Evolutionary conservation across 1,140 invertebrate genomes (phyloP).

Genomic region (Zaprionus kolodkinae): DNA sequence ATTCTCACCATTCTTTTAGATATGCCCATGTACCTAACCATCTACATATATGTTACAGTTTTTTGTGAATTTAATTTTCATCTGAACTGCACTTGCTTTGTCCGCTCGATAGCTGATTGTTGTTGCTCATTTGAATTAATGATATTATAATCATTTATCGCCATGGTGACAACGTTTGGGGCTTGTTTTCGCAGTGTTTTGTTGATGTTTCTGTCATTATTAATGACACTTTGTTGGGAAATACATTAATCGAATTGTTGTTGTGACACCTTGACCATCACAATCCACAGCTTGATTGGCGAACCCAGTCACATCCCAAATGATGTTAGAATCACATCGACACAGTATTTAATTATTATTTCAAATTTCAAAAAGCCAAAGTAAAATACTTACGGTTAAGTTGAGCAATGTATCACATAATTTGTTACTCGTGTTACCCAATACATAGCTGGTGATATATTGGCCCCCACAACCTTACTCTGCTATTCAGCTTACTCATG

Average conservation of each 20-base stretch:
- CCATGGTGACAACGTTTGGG: constrained; percentile 61
- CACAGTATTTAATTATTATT: not conserved
- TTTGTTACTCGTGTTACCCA: constrained; percentile 15
- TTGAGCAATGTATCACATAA: constrained; percentile 4
- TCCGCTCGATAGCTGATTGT: constrained; percentile 32
- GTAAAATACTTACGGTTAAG: not conserved
- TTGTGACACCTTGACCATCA: constrained; percentile 1
- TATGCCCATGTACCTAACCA: not conserved
- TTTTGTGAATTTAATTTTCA: constrained; percentile 1
- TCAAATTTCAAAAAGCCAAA: not conserved
- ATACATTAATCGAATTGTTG: not conserved
- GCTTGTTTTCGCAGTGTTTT: constrained; percentile 26
- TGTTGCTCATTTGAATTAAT: constrained; percentile 66
- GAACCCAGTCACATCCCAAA: not conserved
- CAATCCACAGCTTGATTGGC: not conserved
- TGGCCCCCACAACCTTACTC: constrained; percentile 16
- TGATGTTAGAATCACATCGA: not conserved
- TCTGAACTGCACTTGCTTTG: not conserved
- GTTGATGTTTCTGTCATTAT: constrained; percentile 33
- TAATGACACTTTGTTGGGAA: constrained; percentile 23
- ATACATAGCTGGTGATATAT: constrained; percentile 4
- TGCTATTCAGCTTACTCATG: constrained; percentile 8
- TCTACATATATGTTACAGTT: not conserved
- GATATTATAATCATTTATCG: constrained; percentile 68
- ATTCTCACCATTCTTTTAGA: not conserved